Conservation (phyloP, 1,140 invertebrate species). For the Bicyclus anynana region DNA sequence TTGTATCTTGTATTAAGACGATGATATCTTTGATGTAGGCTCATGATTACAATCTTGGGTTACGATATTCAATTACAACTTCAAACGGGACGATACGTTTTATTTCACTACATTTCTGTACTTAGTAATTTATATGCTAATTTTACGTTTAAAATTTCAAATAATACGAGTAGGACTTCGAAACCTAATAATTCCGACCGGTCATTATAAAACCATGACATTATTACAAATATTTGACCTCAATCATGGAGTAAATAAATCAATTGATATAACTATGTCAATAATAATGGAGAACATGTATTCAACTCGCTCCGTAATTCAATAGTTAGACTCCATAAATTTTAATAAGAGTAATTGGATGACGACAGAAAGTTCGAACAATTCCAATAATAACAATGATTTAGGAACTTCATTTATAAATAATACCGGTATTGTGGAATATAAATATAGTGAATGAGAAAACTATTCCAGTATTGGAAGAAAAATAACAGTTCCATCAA, state of each 20-base stretch:
- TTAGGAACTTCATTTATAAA: conserved; percentile 12
- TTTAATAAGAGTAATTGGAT: conserved; percentile 62
- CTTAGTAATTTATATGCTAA: not conserved
- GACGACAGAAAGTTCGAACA: conserved; percentile 47
- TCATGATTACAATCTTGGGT: conserved; percentile 9
- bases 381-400: conserved; percentile 36
- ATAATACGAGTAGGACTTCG: no score
- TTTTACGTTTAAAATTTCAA: not conserved
- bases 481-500: not conserved
- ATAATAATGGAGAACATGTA: conserved; percentile 43
- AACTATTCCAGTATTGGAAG: not conserved
- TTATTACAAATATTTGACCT: conserved; percentile 1
- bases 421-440: not conserved
- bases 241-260: conserved; percentile 42
- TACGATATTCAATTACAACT: not conserved
- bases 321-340: conserved; percentile 58
- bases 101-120: no score
- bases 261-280: conserved; percentile 52
- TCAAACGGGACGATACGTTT: not conserved
- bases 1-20: conserved; percentile 11
- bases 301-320: conserved; percentile 47
- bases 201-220: not conserved
- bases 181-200: not conserved
- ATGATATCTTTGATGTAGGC: conserved; percentile 7
- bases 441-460: not conserved